Conservation (phyloP, 2,797 vertebrate genomes). For the Pantherophis vulpinus region DNA sequence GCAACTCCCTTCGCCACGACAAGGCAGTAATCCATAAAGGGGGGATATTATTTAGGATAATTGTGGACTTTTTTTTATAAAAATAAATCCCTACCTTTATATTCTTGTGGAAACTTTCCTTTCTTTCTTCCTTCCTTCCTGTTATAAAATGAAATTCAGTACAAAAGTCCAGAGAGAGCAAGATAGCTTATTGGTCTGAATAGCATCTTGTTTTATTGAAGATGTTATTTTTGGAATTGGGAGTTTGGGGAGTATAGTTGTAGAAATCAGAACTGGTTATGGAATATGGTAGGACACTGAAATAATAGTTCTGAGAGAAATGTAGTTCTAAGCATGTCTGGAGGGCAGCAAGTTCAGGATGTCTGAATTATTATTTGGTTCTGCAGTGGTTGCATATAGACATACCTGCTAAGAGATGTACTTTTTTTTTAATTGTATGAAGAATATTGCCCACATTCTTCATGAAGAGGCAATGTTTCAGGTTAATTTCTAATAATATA, state of each 20-base stretch:
- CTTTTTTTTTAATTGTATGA: not conserved
- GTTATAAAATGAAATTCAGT: slow-evolving; percentile 5
- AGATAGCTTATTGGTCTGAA: not conserved
- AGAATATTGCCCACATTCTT: not conserved
- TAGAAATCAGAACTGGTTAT: not conserved
- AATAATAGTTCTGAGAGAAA: not conserved
- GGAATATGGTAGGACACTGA: not conserved
- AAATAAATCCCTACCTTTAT: not conserved
- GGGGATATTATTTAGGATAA: not conserved
- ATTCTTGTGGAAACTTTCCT: not conserved
- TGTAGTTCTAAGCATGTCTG: not conserved
- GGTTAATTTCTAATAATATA: not conserved
- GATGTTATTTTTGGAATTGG: not conserved
- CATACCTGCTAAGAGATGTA: not conserved
- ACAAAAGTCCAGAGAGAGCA: not conserved
- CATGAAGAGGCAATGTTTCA: not conserved
- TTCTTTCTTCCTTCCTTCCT: not conserved
- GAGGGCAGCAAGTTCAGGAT: not conserved
- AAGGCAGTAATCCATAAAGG: no score
- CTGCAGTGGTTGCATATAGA: not conserved
- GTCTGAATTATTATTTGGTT: not conserved
- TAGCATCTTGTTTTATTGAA: not conserved
- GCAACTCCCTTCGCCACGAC: no score
- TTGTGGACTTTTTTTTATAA: slow-evolving; percentile 2
- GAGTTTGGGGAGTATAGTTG: not conserved